Conservation (phyloP, 2,888 invertebrate species). For the Drosophila infuscata region DNA sequence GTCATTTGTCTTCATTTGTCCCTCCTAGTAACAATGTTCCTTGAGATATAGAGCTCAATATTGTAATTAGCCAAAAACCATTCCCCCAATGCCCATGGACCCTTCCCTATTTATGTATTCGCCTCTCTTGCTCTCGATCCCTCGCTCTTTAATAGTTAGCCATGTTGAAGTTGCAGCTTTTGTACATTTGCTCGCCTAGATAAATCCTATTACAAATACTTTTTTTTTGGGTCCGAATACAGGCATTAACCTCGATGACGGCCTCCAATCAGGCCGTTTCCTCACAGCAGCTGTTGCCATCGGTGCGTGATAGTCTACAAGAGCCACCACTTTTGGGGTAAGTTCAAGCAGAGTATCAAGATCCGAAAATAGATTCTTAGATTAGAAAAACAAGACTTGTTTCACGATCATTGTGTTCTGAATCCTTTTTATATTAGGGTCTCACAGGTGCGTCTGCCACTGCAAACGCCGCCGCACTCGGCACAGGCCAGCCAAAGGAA, state of each 20-base stretch:
- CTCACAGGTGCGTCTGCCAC: conserved; percentile 82
- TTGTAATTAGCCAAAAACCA: conserved; percentile 18
- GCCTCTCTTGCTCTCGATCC: conserved; percentile 12
- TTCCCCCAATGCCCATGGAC: conserved; percentile 4
- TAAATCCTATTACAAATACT: conserved; percentile 8
- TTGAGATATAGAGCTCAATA: conserved; percentile 13
- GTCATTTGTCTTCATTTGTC: conserved; percentile 22
- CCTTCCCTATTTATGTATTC: conserved; percentile 1
- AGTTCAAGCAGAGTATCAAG: conserved; percentile 39
- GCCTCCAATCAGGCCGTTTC: conserved; percentile 86
- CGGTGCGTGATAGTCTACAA: conserved; percentile 88
- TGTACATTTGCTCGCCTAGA: not conserved
- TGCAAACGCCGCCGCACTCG: conserved; percentile 83
- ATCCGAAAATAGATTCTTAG: not conserved
- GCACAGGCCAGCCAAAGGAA: conserved; percentile 83
- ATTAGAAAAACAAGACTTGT: too few species aligned
- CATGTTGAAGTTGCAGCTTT: conserved; percentile 51
- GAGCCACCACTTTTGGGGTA: conserved; percentile 87
- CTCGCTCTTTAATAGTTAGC: conserved; percentile 54
- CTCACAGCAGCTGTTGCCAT: conserved; percentile 88
- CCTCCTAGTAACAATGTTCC: not conserved
- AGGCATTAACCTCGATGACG: conserved; percentile 88
- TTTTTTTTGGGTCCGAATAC: conserved; percentile 5
- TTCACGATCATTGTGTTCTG: not conserved
- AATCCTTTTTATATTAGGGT: conserved; percentile 63